These are phyloP conservation scores for Malaclemys terrapin DNA, from an alignment of 2,113 vertebrate species.

Conservation along the genomic window DNA sequence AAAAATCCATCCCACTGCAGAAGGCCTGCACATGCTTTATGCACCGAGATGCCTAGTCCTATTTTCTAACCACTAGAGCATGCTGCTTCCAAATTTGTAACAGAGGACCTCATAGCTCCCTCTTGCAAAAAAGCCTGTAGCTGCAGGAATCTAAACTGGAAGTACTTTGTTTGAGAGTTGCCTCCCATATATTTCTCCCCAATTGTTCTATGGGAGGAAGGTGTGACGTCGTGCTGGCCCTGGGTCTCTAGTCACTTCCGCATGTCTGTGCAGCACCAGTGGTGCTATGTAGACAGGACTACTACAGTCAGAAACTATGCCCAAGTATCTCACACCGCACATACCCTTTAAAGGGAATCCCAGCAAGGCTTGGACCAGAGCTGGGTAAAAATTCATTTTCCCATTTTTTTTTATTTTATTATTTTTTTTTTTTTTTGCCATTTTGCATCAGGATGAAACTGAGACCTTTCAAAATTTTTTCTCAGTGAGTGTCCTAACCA, in stretches of 20 bases:
- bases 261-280: not conserved
- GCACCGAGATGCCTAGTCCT: no score
- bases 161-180: not conserved
- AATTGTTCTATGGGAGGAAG: not conserved
- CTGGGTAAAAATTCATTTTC: not conserved
- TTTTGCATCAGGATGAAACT: not conserved
- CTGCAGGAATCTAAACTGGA: not conserved
- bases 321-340: not conserved
- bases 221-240: not conserved
- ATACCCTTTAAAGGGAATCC: not conserved
- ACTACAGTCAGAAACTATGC: not conserved
- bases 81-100: not conserved
- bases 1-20: not conserved
- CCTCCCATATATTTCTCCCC: not conserved
- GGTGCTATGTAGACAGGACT: not conserved
- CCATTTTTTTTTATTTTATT: not conserved
- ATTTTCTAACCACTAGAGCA: not conserved
- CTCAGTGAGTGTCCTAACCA: not conserved
- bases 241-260: not conserved
- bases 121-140: not conserved
- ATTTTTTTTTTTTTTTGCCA: not conserved
- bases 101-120: no score
- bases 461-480: not conserved
- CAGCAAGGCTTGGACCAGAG: not conserved
- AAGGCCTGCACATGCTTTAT: rapidly evolving